These are phyloP conservation scores for Tridacna crocea DNA, from an alignment of 2,888 invertebrate species.

Conservation along the genomic window DNA sequence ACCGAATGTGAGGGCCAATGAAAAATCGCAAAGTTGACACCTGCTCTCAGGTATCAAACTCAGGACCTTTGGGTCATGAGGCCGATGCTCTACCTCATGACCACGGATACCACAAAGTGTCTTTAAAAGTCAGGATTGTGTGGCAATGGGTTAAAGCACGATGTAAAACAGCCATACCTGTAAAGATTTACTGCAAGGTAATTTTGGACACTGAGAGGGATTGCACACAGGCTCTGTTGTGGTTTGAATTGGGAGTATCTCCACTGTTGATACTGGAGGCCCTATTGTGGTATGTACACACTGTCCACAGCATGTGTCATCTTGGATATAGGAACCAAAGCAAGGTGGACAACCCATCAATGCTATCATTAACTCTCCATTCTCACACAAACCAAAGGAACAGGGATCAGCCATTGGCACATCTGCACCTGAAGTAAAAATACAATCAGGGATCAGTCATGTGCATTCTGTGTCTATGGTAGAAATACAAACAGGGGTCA, in stretches of 20 bases:
- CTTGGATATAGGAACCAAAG: not conserved
- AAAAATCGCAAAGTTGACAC: too few relatives aligned
- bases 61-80: too few relatives aligned
- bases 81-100: too few relatives aligned
- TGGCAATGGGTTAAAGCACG: not conserved
- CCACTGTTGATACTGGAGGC: not conserved
- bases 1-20: too few relatives aligned
- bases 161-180: not conserved
- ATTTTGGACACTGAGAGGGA: constrained; percentile 6
- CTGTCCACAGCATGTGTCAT: constrained; percentile 18
- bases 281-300: not conserved
- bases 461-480: too few relatives aligned
- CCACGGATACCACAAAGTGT: too few relatives aligned
- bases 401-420: constrained; percentile 7
- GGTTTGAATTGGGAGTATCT: not conserved
- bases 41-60: too few relatives aligned
- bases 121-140: not conserved
- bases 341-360: constrained; percentile 14
- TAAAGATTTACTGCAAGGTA: not conserved
- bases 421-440: not conserved
- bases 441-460: too few relatives aligned
- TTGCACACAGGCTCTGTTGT: not conserved
- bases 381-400: not conserved
- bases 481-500: too few relatives aligned
- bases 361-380: not conserved